Base-by-base conservation (phyloP, 1,140 invertebrate species). In the Leptonema lineaticorne region DNA sequence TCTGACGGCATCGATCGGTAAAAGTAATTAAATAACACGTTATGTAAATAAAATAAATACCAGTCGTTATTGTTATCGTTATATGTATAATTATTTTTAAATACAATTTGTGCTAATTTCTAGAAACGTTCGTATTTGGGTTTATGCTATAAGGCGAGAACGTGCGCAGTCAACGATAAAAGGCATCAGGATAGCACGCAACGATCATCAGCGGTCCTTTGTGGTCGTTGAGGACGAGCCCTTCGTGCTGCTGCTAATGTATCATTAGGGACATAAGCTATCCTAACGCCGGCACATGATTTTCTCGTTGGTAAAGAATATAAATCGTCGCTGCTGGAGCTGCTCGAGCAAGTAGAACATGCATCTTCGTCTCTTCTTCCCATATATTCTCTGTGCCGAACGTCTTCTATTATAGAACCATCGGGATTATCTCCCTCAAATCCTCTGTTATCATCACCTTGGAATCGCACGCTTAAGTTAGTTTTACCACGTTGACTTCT, bases 211-310 rank as follows among this genome's bases (percentile, higher is more conserved):
- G 50, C 50, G 4, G 75, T 70, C 6, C 75, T 74, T 60, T 73
- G 75, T 22, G 50, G 68, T 73, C 76, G 62, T 66, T 82, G 76
- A 64, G 84, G 83, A 67, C 88, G 82, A 53, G 89, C 84, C 67
- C 89, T 83, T 70, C 87, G 84, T 33, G 90, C 90, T 74, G 89
- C 90, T 11, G 91, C 92, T 16, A 94, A 82, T 0, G 91, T 89
- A 78, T 95, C 92, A 76, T 94, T 94, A 69, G 92, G 92, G 68
- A 95, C 92, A 79, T 95, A 95, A 8, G 92, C 93, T 70, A 94
- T 93, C 48, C 92, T 79, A 2, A 94, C 92, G 56, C 92, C 92
- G 29, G 92, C 92, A 76, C 93, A 94, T 11, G 92, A 90, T 74
- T 90, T 81, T 73, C 92, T 80, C 29, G 90, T 88, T 4, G 92